Percentiles rank a stretch among this genome's conserved stretches.
These are phyloP conservation scores for pig (Sus scrofa) DNA, from an alignment of 2,113 vertebrate genomes.

Conservation along the genomic window DNA sequence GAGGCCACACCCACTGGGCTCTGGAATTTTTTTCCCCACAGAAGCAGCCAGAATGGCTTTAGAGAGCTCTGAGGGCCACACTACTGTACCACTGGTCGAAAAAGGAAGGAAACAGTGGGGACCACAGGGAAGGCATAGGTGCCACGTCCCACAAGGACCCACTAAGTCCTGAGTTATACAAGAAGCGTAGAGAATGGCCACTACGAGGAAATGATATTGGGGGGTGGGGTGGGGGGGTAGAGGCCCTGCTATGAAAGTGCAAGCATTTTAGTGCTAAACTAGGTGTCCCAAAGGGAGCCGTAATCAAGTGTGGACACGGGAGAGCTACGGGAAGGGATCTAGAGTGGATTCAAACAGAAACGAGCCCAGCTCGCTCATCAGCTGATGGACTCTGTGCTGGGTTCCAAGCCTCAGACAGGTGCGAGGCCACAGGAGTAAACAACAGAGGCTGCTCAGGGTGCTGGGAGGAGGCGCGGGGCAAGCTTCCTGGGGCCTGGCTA, in stretches of 20 bases:
- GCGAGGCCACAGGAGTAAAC: neutral
- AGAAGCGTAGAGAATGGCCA: neutral
- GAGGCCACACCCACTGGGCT: neutral
- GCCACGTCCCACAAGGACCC: neutral
- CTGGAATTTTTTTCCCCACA: neutral
- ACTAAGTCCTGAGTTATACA: neutral
- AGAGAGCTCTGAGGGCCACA: neutral
- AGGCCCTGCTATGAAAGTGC: neutral
- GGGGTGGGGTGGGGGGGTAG: no score
- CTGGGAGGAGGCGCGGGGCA: neutral
- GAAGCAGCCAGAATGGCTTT: neutral
- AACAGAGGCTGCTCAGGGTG: neutral
- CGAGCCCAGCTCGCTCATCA: neutral
- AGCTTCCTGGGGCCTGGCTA: neutral
- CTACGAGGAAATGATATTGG: neutral
- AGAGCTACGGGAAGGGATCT: neutral
- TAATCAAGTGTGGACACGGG: neutral
- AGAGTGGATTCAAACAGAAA: neutral
- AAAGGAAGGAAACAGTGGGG: neutral
- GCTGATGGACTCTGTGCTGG: no score
- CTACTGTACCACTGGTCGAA: neutral
- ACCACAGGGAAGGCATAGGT: neutral
- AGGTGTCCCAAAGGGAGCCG: fast-evolving
- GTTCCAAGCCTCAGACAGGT: no score
- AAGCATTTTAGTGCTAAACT: neutral